phyloP scores from a whole-genome alignment of 2,888 invertebrate species.

The Deilephila porcellus region DNA sequence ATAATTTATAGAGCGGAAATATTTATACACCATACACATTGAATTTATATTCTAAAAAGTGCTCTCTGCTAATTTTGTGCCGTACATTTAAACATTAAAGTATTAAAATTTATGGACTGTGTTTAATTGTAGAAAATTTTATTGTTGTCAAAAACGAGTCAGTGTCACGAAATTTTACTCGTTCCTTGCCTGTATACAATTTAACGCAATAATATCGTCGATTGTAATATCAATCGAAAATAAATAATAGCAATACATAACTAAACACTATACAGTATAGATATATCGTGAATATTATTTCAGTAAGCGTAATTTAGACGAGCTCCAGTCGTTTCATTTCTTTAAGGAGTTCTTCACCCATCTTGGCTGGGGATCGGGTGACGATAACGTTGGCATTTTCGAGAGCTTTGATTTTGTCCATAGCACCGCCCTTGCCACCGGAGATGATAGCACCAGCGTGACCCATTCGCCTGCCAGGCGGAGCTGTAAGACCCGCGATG shows the following conservation, averaged over 20 bases:
- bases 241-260: conserved; percentile 74
- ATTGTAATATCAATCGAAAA: conserved; percentile 62
- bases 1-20: conserved; percentile 32
- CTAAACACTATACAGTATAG: conserved; percentile 68
- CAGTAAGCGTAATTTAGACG: conserved; percentile 67
- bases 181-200: conserved; percentile 37
- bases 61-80: conserved; percentile 23
- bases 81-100: conserved; percentile 23
- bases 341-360: conserved; percentile 95
- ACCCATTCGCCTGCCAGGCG: conserved; percentile 99
- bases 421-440: conserved; percentile 98
- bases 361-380: conserved; percentile 97
- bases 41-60: conserved; percentile 18
- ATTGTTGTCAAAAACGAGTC: conserved; percentile 34
- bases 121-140: conserved; percentile 34
- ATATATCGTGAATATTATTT: conserved; percentile 47
- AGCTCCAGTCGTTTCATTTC: conserved; percentile 94
- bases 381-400: conserved; percentile 97
- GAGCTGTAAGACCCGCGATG: conserved; percentile 99
- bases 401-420: conserved; percentile 98
- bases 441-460: conserved; percentile 99
- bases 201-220: conserved; percentile 39
- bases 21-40: conserved; percentile 23
- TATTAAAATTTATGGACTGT: conserved; percentile 10
- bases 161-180: conserved; percentile 51